Evolutionary conservation across 2,797 vertebrate genomes (phyloP).

Genomic region (Todus mexicanus): DNA sequence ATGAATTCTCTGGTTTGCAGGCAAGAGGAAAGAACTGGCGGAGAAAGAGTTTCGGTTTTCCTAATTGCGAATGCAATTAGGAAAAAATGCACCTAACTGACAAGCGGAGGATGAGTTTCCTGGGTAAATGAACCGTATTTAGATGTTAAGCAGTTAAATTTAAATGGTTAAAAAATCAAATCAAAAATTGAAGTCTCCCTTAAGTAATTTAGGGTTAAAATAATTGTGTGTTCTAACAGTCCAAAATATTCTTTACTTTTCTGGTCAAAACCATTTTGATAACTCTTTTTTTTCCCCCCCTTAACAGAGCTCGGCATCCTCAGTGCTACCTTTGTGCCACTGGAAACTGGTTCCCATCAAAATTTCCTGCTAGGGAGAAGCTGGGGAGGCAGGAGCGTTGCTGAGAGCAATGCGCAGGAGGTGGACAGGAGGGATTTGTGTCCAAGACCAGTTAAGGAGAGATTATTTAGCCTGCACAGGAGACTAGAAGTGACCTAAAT

Average conservation of each 20-base stretch:
- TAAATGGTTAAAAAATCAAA: not conserved
- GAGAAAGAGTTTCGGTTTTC: not conserved
- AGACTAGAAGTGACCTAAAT: conserved; percentile 68
- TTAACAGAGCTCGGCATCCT: not conserved
- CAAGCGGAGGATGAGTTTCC: not conserved
- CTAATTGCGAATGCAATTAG: conserved; percentile 9
- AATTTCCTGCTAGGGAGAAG: not conserved
- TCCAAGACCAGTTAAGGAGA: conserved; percentile 54
- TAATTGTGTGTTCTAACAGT: not conserved
- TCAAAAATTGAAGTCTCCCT: not conserved
- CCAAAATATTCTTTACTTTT: not conserved
- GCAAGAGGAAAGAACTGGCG: not conserved
- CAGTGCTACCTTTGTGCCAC: not conserved
- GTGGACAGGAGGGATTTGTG: conserved; percentile 49
- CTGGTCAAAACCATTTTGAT: not conserved
- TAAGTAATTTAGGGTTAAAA: not conserved
- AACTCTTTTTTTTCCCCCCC: not conserved
- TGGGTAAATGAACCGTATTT: not conserved
- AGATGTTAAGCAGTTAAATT: not conserved
- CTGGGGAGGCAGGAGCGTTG: not conserved
- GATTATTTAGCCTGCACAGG: conserved; percentile 56
- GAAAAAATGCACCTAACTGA: not conserved
- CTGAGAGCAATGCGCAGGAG: not conserved
- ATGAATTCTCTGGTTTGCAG: conserved; percentile 12
- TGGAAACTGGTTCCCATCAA: not conserved